Evolutionary conservation across 2,113 vertebrate genomes (phyloP).

Genomic region (Ptychochromis oligacanthus): DNA sequence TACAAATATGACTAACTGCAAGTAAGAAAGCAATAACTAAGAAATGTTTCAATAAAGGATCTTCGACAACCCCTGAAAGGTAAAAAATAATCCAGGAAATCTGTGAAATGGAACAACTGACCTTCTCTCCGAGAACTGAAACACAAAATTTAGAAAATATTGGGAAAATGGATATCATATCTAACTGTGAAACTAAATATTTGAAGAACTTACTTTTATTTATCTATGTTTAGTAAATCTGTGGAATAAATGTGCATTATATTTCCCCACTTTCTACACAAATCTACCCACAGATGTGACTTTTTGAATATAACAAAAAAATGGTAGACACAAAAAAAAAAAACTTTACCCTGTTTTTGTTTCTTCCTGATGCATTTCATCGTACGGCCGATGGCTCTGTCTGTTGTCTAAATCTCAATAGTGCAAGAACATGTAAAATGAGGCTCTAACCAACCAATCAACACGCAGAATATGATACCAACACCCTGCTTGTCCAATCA

Average conservation of each 20-base stretch:
- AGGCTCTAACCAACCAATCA: too few species aligned
- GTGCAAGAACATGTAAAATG: too few species aligned
- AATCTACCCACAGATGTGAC: neutral
- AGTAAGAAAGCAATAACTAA: neutral
- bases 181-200: neutral
- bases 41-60: neutral
- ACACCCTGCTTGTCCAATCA: too few species aligned
- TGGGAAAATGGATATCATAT: neutral
- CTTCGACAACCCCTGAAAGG: neutral
- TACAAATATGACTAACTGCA: neutral
- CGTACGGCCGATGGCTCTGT: too few species aligned
- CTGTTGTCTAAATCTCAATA: too few species aligned
- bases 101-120: neutral
- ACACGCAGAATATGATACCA: too few species aligned
- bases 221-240: neutral
- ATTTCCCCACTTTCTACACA: neutral
- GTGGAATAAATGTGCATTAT: neutral
- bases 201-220: neutral
- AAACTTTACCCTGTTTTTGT: neutral
- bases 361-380: neutral
- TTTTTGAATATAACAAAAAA: neutral
- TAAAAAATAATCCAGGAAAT: neutral
- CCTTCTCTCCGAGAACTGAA: neutral
- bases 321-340: neutral
- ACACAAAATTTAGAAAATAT: accelerated